Base-by-base conservation (phyloP, 2,888 invertebrate species). In the Acleris emargana region DNA sequence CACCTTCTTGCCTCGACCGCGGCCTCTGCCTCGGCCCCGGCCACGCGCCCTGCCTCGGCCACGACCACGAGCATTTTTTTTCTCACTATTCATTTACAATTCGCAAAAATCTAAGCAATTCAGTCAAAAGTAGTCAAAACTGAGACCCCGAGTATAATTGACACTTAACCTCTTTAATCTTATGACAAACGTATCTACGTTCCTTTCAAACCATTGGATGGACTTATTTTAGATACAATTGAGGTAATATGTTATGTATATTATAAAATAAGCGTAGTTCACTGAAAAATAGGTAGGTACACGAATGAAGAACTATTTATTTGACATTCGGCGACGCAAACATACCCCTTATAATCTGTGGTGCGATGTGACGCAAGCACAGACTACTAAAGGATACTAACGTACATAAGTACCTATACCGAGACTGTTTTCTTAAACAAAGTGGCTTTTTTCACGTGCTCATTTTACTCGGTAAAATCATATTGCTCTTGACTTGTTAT, bases 21-120 rank as follows among this genome's bases (percentile, higher is more conserved):
- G 93, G 13, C 95, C 94, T 64, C 95, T 83, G n/a, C 95, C 96
- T 57, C 96, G 89, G 45, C 96, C 96, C 69, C 97, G 93, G 60
- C 96, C 96, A 42, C 97, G 94, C 25, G 96, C 96, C 43, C 96
- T 93, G n/a, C 97, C 96, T 42, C 96, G 93, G 55, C 96, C 95
- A 75, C 97, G 91, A 20, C 96, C 96, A 62, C 96, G 94, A 49
- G 94, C 86, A 77, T 95, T 94, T 77, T 95, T 94, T 79, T 95
- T 94, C 71, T 93, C 93, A 76, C 83, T 84, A 74, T 93, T 93
- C 93, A 93, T 93, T 73, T 68, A 58, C 20, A 62, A 59, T 54
- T 54, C 38, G 20, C 25, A 5, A 17, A 58, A 53, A 49, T n/a
- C 49, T 22, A 11, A 38, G 49, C 32, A 51, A 43, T 22, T 53